Evolutionary conservation across 92 coral and sea anemone species (phyloP).

Genomic region (Zoanthus gigantus): DNA sequence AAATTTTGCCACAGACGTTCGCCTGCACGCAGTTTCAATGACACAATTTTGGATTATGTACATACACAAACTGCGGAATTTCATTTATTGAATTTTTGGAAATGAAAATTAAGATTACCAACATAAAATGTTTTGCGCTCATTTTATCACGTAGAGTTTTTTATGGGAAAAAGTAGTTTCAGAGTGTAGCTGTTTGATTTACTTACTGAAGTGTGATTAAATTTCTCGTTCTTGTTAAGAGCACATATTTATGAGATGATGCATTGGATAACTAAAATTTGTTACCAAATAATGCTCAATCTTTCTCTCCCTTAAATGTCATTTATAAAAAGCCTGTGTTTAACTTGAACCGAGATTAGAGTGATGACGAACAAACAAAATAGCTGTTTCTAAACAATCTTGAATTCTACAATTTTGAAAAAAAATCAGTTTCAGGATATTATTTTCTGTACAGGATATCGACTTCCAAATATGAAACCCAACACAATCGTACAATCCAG

Average conservation of each 20-base stretch:
- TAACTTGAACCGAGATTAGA: background rate
- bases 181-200: background rate
- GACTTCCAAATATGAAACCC: background rate
- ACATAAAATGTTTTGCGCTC: background rate
- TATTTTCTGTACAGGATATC: constrained; percentile 11
- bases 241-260: background rate
- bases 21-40: background rate
- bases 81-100: constrained; percentile 40
- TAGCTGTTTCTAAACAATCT: background rate
- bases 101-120: background rate
- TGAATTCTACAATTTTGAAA: background rate
- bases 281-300: background rate
- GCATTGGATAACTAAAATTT: background rate
- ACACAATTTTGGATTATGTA: constrained; percentile 23
- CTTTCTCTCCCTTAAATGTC: background rate
- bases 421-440: background rate
- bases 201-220: background rate
- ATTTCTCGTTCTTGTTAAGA: background rate
- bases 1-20: constrained; percentile 36
- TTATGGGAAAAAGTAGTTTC: background rate
- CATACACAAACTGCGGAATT: constrained; percentile 28
- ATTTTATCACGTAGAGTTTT: background rate
- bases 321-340: background rate
- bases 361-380: background rate
- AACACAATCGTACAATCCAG: background rate